phyloP scores from a whole-genome alignment of 1,140 invertebrate species.

The Pinna nobilis region DNA sequence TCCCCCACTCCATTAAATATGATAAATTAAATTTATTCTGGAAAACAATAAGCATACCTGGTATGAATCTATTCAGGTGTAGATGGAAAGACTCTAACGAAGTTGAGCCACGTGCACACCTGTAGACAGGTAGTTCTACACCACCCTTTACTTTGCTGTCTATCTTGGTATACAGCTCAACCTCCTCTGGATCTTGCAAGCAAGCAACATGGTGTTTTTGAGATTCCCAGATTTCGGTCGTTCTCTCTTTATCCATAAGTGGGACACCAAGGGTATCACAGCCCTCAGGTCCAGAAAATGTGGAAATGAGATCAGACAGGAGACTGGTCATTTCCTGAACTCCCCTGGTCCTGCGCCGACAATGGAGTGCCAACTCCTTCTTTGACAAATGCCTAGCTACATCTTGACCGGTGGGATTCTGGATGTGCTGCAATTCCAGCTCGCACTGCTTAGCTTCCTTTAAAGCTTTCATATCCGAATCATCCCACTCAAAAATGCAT shows the following conservation, averaged over 20 bases:
- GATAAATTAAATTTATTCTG: no score
- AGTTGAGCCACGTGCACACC: conserved; percentile 23
- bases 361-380: conserved; percentile 51
- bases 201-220: conserved; percentile 47
- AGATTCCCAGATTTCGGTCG: conserved; percentile 34
- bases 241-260: conserved; percentile 24
- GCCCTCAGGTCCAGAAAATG: conserved; percentile 33
- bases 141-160: conserved; percentile 41
- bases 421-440: conserved; percentile 11
- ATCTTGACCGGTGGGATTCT: no score
- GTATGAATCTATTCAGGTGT: conserved; percentile 50
- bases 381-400: conserved; percentile 17
- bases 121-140: conserved; percentile 16
- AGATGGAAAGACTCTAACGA: conserved; percentile 43
- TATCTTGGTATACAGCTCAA: conserved; percentile 45
- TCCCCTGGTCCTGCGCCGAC: conserved; percentile 45
- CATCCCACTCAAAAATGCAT: conserved; percentile 52
- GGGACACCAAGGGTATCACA: conserved; percentile 41
- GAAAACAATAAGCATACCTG: conserved; percentile 36
- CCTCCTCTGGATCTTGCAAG: conserved; percentile 45
- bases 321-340: conserved; percentile 28
- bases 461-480: conserved; percentile 35
- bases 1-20: no score
- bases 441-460: conserved; percentile 48
- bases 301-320: conserved; percentile 31